Evolutionary conservation across 2,888 invertebrate genomes (phyloP).

Genomic region (Andrena bicolor): DNA sequence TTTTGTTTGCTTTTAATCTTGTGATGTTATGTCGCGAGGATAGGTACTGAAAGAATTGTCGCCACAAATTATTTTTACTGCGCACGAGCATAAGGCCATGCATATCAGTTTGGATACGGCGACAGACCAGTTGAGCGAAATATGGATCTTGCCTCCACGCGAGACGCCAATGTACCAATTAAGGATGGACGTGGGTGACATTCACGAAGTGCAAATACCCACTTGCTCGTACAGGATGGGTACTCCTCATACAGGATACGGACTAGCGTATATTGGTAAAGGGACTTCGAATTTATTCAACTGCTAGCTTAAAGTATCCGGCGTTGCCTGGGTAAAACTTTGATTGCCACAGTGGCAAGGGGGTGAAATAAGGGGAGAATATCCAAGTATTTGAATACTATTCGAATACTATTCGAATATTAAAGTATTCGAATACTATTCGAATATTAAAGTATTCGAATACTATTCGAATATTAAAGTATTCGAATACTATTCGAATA

Average conservation of each 20-base stretch:
- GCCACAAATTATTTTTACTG: slow-evolving; percentile 90
- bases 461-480: too few relatives aligned
- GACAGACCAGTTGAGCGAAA: slow-evolving; percentile 81
- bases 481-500: too few relatives aligned
- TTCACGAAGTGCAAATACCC: slow-evolving; percentile 94
- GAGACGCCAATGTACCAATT: slow-evolving; percentile 84
- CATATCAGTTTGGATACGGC: slow-evolving; percentile 84
- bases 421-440: too few relatives aligned
- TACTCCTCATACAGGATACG: slow-evolving; percentile 93
- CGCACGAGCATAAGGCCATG: slow-evolving; percentile 89
- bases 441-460: too few relatives aligned
- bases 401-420: too few relatives aligned
- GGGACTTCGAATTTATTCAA: background rate
- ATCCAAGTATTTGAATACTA: too few relatives aligned
- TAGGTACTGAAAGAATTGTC: slow-evolving; percentile 88
- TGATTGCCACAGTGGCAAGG: too few relatives aligned
- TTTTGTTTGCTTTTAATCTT: slow-evolving; percentile 20
- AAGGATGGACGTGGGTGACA: slow-evolving; percentile 84
- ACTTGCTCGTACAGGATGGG: slow-evolving; percentile 99
- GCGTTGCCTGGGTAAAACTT: too few relatives aligned
- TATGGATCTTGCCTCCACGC: slow-evolving; percentile 79
- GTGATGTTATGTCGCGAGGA: slow-evolving; percentile 51
- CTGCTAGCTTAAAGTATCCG: too few relatives aligned
- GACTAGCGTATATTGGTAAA: slow-evolving; percentile 92
- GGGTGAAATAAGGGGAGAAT: too few relatives aligned